Evolutionary conservation across 2,113 vertebrate species (phyloP).

Genomic region (Lanius collurio): DNA sequence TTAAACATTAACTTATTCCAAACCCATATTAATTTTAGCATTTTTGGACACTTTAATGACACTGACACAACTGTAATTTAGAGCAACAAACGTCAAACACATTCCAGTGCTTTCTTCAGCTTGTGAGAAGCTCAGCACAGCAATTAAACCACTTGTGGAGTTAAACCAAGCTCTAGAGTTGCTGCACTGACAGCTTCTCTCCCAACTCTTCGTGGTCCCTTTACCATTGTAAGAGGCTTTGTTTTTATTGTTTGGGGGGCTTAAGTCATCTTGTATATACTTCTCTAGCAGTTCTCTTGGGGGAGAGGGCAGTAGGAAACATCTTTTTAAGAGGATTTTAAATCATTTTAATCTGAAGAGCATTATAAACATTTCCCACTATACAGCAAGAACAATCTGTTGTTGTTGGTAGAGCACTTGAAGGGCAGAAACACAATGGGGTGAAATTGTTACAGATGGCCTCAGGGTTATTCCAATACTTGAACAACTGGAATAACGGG

Average conservation of each 20-base stretch:
- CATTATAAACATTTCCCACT: background rate
- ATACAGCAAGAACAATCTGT: conserved; percentile 1
- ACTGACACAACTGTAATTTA: background rate
- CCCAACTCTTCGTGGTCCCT: background rate
- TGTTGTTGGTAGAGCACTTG: background rate
- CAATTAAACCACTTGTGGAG: background rate
- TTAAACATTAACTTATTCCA: background rate
- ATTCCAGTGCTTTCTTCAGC: background rate
- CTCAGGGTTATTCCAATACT: conserved; percentile 17
- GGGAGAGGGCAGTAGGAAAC: too few relatives aligned
- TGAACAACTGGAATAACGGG: background rate
- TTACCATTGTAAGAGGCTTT: background rate
- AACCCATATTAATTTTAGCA: background rate
- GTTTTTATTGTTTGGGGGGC: background rate
- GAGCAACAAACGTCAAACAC: background rate
- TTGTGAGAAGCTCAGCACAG: background rate
- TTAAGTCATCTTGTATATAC: background rate
- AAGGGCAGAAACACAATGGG: conserved; percentile 36
- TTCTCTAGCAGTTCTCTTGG: background rate
- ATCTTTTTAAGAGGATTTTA: conserved; percentile 21
- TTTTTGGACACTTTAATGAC: background rate
- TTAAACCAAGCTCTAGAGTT: background rate
- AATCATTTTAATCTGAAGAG: conserved; percentile 26
- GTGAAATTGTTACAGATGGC: conserved; percentile 16
- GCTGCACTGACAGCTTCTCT: background rate